Percentiles rank a stretch among this genome's conserved stretches.
phyloP scores from a whole-genome alignment of 2,888 invertebrate genomes.

The Sthenelais limicola region DNA sequence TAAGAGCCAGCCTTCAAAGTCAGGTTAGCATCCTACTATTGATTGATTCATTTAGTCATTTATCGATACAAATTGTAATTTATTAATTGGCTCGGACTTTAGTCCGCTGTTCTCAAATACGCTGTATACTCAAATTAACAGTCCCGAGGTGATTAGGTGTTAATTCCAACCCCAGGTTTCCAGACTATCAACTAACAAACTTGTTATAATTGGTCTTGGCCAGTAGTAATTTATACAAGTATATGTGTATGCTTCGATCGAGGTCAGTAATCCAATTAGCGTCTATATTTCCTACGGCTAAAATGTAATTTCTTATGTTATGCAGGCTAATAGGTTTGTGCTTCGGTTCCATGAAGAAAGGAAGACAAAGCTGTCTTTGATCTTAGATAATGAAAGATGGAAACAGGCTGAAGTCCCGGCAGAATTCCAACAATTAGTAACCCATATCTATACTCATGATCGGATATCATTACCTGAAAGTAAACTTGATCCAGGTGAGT shows the following conservation, averaged over 20 bases:
- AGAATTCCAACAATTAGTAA: conserved; percentile 89
- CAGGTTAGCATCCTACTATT: conserved; percentile 67
- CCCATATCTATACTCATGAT: conserved; percentile 76
- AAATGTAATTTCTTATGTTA: conserved; percentile 61
- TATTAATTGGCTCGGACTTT: too few species aligned
- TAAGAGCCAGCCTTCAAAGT: conserved; percentile 85
- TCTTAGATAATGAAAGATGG: conserved; percentile 94
- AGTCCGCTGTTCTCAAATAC: too few species aligned
- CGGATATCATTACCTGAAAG: conserved; percentile 57
- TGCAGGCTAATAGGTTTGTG: conserved; percentile 91
- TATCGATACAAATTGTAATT: too few species aligned
- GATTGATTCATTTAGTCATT: too few species aligned
- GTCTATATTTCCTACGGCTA: not conserved
- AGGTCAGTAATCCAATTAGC: not conserved
- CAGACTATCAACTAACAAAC: too few species aligned
- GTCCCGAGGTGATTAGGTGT: too few species aligned
- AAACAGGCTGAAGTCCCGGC: conserved; percentile 91
- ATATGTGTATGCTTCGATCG: too few species aligned
- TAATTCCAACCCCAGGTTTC: too few species aligned
- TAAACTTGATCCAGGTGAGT: conserved; percentile 61
- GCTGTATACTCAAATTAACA: too few species aligned
- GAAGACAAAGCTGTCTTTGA: conserved; percentile 84
- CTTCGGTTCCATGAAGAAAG: conserved; percentile 91
- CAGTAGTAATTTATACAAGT: too few species aligned
- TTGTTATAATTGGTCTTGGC: too few species aligned